A percentile compares a stretch with the other conserved stretches of the same genome.
Conservation (phyloP, 2,113 vertebrate species). For the Oxyura jamaicensis region DNA sequence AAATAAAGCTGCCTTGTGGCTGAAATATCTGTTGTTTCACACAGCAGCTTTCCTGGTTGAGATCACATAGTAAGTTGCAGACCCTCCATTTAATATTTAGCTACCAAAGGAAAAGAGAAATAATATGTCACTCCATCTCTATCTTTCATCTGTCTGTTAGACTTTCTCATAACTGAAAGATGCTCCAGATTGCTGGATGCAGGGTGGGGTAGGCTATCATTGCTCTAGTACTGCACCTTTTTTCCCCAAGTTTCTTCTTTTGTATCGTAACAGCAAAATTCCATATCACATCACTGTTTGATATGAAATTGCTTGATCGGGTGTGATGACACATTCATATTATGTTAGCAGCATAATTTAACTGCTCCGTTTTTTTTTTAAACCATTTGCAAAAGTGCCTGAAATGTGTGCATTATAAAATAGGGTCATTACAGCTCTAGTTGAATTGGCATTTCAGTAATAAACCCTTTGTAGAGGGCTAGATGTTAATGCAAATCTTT, state of each 20-base stretch:
- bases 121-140: background rate
- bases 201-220: background rate
- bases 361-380: constrained; percentile 64
- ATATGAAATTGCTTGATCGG: constrained; percentile 55
- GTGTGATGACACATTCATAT: constrained; percentile 61
- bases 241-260: background rate
- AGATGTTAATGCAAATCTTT: constrained; percentile 51
- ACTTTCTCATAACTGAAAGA: background rate
- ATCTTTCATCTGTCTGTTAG: background rate
- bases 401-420: constrained; percentile 57
- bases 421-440: constrained; percentile 49
- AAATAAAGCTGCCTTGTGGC: background rate
- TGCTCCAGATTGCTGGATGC: background rate
- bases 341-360: constrained; percentile 53
- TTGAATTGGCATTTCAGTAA: constrained; percentile 55
- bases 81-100: constrained; percentile 10
- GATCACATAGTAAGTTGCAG: background rate
- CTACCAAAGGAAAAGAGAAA: background rate
- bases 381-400: constrained; percentile 52
- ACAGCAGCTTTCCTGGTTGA: background rate
- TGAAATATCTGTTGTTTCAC: constrained; percentile 23
- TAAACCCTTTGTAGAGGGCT: constrained; percentile 46
- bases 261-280: background rate
- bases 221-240: background rate
- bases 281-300: constrained; percentile 2